Conservation (phyloP, 1,140 invertebrate genomes). For the Anthonomus grandis region DNA sequence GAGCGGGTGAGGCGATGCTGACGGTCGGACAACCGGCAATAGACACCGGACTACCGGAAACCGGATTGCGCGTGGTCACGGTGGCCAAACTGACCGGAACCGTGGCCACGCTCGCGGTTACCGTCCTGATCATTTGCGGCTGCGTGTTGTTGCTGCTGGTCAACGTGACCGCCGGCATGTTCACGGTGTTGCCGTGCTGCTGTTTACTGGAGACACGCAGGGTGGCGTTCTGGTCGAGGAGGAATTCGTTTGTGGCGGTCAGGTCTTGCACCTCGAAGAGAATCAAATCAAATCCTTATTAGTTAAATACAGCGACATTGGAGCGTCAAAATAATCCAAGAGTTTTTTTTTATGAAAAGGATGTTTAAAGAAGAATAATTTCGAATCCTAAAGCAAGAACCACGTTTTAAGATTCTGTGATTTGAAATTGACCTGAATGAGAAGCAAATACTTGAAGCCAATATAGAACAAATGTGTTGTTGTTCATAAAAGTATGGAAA, state of each 20-base stretch:
- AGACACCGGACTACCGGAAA: conserved; percentile 52
- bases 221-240: conserved; percentile 77
- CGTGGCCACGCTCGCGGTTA: conserved; percentile 61
- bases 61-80: conserved; percentile 44
- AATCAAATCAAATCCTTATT: not conserved
- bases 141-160: conserved; percentile 55
- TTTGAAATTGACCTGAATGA: too few relatives aligned
- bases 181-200: conserved; percentile 55
- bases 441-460: too few relatives aligned
- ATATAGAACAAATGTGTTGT: too few relatives aligned
- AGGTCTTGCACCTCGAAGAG: conserved; percentile 54
- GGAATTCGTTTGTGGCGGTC: conserved; percentile 77
- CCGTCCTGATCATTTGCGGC: conserved; percentile 54
- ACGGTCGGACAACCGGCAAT: conserved; percentile 59
- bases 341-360: not conserved
- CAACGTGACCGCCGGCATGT: conserved; percentile 58
- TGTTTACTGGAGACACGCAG: conserved; percentile 64
- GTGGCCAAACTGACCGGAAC: conserved; percentile 63
- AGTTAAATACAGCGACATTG: too few relatives aligned
- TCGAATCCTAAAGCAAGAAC: too few relatives aligned
- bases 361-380: not conserved
- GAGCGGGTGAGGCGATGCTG: conserved; percentile 57
- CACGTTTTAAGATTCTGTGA: too few relatives aligned
- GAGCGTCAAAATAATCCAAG: too few relatives aligned
- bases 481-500: too few relatives aligned